Evolutionary conservation across 2,888 invertebrate species (phyloP).

Genomic region (Syrphus vitripennis): DNA sequence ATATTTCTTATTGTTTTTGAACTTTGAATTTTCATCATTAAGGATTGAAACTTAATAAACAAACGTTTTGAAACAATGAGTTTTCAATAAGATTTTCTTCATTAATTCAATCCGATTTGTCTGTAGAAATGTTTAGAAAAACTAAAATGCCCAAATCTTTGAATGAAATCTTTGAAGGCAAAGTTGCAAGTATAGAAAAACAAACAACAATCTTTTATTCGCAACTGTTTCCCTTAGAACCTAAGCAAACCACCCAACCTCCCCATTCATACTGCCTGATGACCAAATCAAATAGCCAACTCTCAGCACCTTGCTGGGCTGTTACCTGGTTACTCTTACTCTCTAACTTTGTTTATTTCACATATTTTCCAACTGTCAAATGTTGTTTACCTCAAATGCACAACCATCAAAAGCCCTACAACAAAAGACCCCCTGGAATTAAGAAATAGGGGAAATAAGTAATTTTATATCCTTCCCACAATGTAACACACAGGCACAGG

Average conservation of each 20-base stretch:
- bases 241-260: not conserved
- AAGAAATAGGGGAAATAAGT: slow-evolving; percentile 44
- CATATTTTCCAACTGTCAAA: slow-evolving; percentile 56
- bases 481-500: not conserved
- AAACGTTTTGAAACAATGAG: too few species aligned
- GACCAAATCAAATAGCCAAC: not conserved
- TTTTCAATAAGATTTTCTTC: too few species aligned
- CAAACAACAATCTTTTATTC: not conserved
- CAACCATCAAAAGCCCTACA: slow-evolving; percentile 27
- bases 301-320: not conserved
- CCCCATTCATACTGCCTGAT: not conserved
- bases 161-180: too few species aligned
- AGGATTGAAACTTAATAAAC: too few species aligned
- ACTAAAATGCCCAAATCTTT: too few species aligned
- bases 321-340: not conserved
- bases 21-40: too few species aligned
- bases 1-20: too few species aligned
- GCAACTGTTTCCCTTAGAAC: not conserved
- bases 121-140: too few species aligned
- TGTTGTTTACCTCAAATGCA: slow-evolving; percentile 59
- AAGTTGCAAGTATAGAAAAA: too few species aligned
- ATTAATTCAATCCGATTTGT: too few species aligned
- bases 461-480: slow-evolving; percentile 34
- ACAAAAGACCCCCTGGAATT: slow-evolving; percentile 42
- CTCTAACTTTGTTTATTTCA: slow-evolving; percentile 38